A percentile compares a stretch with the other conserved stretches of the same genome.
Conservation (phyloP, 2,113 vertebrate genomes). For the Carassius auratus region DNA sequence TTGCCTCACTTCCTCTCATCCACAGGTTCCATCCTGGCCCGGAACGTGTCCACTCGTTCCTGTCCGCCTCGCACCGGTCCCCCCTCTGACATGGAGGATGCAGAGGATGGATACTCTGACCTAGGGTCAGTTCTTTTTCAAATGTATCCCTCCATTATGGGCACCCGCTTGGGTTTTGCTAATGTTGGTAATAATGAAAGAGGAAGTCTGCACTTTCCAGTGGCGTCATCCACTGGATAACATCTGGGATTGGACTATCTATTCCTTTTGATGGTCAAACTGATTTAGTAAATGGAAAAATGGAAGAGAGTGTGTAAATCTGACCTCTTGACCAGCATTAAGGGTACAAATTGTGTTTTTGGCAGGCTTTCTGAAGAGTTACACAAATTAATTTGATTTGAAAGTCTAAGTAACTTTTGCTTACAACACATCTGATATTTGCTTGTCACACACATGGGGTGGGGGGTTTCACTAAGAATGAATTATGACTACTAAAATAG, state of each 20-base stretch:
- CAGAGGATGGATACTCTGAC: slow-evolving; percentile 80
- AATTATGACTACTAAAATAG: too few species aligned
- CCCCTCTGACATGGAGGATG: slow-evolving; percentile 86
- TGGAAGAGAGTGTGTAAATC: slow-evolving; percentile 1
- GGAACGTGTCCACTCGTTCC: slow-evolving; percentile 93
- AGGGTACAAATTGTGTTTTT: background rate
- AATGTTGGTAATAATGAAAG: slow-evolving; percentile 19
- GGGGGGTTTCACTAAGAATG: too few species aligned
- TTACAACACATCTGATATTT: too few species aligned
- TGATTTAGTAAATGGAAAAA: background rate
- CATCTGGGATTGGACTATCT: background rate
- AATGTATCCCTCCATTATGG: background rate
- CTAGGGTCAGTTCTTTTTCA: slow-evolving; percentile 66
- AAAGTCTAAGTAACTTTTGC: background rate
- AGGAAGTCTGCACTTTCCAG: slow-evolving; percentile 37
- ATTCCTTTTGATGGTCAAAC: slow-evolving; percentile 12
- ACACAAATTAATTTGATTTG: background rate
- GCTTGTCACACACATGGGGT: too few species aligned
- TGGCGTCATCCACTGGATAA: slow-evolving; percentile 15
- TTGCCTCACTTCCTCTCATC: slow-evolving; percentile 47
- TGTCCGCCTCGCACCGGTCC: slow-evolving; percentile 91
- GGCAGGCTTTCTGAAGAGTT: background rate
- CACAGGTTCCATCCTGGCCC: slow-evolving; percentile 87
- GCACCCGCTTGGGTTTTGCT: background rate
- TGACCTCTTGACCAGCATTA: slow-evolving; percentile 1